phyloP scores from a whole-genome alignment of 2,797 vertebrate genomes.

The Neopelma chrysocephalum region DNA sequence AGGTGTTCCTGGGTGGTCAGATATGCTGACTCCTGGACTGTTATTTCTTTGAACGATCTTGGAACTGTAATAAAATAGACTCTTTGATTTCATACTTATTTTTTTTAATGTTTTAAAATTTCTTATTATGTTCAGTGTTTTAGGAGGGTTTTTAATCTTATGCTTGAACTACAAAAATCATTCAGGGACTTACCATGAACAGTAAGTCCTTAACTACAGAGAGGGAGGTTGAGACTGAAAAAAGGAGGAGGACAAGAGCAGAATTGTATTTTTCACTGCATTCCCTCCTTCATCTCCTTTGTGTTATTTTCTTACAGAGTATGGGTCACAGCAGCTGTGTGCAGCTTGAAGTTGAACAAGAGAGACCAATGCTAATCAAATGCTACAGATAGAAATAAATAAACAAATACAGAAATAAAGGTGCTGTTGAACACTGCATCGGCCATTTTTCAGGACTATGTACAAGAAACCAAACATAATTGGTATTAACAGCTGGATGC shows the following conservation, averaged over 20 bases:
- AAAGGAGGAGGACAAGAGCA: neutral
- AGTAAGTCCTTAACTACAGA: neutral
- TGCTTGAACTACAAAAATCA: neutral
- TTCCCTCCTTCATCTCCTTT: neutral
- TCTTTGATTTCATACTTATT: neutral
- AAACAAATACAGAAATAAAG: neutral
- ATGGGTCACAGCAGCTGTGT: neutral
- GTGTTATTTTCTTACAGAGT: neutral
- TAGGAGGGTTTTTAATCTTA: neutral
- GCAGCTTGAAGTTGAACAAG: neutral
- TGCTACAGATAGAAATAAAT: neutral
- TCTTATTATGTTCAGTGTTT: neutral
- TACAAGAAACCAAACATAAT: neutral
- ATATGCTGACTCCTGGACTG: neutral
- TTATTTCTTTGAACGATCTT: neutral
- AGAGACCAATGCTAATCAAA: neutral
- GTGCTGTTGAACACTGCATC: neutral
- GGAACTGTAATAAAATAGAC: neutral
- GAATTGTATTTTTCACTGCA: neutral
- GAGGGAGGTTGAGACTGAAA: neutral
- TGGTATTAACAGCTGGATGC: neutral
- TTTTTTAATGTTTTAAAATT: neutral
- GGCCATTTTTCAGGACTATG: neutral
- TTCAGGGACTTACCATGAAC: neutral
- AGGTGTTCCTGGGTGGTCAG: slow-evolving; percentile 7